phyloP scores from a whole-genome alignment of 1,140 invertebrate genomes.

The Tetramorium simillimum region DNA sequence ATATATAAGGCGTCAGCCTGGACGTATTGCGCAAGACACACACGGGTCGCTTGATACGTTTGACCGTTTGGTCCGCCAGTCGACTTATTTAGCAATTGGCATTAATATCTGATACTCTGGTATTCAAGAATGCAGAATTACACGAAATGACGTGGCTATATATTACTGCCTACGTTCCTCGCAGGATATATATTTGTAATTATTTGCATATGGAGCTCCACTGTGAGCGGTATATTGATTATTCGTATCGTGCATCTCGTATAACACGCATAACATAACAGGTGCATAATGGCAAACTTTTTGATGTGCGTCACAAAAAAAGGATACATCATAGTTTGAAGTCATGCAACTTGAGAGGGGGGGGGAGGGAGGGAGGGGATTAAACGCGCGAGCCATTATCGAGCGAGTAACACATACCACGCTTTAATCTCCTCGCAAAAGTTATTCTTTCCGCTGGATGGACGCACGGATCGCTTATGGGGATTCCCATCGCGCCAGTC shows the following conservation, averaged over 20 bases:
- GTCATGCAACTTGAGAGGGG: too few species aligned
- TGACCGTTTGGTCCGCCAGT: background rate
- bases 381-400: constrained; percentile 39
- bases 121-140: constrained; percentile 38
- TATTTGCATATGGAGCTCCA: background rate
- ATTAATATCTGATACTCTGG: constrained; percentile 23
- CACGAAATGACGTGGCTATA: background rate
- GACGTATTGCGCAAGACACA: background rate
- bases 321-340: background rate
- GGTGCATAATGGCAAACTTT: background rate
- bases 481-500: constrained; percentile 60
- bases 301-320: background rate
- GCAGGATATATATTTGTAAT: background rate
- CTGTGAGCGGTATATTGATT: background rate
- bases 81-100: constrained; percentile 27
- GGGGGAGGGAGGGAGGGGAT: background rate
- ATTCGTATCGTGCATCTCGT: background rate
- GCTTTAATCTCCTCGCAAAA: constrained; percentile 44
- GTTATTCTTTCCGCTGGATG: constrained; percentile 55
- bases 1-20: constrained; percentile 7
- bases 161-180: constrained; percentile 1
- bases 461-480: constrained; percentile 56
- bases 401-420: constrained; percentile 24
- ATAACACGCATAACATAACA: background rate
- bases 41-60: background rate